A percentile compares a stretch with the other conserved stretches of the same genome.
phyloP scores from a whole-genome alignment of 2,888 invertebrate species.

The Dastarcus helophoroides region DNA sequence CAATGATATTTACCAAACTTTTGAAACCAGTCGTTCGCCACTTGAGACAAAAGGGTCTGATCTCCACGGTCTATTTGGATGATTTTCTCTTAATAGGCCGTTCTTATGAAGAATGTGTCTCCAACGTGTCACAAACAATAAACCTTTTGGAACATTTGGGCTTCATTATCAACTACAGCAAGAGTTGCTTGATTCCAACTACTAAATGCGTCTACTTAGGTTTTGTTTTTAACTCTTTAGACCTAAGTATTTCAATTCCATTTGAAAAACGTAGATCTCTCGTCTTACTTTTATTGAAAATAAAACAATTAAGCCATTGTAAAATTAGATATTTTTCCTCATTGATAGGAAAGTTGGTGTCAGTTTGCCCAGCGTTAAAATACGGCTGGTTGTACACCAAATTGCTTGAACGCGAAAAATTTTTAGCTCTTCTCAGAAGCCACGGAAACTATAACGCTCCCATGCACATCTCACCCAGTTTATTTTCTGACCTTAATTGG shows the following conservation, averaged over 20 bases:
- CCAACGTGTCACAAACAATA: neutral
- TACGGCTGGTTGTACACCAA: slow-evolving; percentile 8
- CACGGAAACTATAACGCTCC: slow-evolving; percentile 2
- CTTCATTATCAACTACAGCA: neutral
- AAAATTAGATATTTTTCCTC: slow-evolving; percentile 5
- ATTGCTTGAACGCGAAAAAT: slow-evolving; percentile 3
- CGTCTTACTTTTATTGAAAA: neutral
- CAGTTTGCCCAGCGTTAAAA: slow-evolving; percentile 7
- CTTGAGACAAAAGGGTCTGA: slow-evolving; percentile 6
- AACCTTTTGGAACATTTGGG: too few species aligned
- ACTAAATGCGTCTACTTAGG: neutral
- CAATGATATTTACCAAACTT: slow-evolving; percentile 14
- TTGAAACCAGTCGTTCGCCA: slow-evolving; percentile 9
- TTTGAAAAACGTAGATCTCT: slow-evolving; percentile 1
- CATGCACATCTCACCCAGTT: slow-evolving; percentile 1
- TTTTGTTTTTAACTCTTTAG: slow-evolving; percentile 5
- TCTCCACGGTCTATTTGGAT: slow-evolving; percentile 8
- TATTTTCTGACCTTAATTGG: slow-evolving; percentile 4
- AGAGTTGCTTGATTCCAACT: neutral
- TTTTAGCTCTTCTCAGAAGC: neutral
- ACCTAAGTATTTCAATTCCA: slow-evolving; percentile 2
- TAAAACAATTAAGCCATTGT: slow-evolving; percentile 2
- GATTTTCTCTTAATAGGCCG: slow-evolving; percentile 9
- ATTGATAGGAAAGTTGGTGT: slow-evolving; percentile 4
- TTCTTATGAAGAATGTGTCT: slow-evolving; percentile 6